A percentile compares a stretch with the other conserved stretches of the same genome.
Evolutionary conservation across 2,888 invertebrate genomes (phyloP).

Genomic region (Taphrorychus bicolor): DNA sequence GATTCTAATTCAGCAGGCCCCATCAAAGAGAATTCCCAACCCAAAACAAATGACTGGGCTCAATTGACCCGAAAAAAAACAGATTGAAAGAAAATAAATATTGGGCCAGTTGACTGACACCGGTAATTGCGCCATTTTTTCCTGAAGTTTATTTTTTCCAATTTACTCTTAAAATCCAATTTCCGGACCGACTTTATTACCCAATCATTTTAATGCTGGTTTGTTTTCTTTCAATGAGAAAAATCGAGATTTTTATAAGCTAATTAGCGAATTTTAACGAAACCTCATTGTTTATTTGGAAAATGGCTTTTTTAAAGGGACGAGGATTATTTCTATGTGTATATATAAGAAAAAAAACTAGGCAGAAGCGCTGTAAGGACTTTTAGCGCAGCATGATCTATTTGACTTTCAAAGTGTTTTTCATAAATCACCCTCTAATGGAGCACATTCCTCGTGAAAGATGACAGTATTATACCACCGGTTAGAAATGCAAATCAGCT

Average conservation of each 20-base stretch:
- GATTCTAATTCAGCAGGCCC: background rate
- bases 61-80: background rate
- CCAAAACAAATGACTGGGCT: background rate
- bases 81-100: slow-evolving; percentile 5
- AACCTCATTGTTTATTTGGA: too few species aligned
- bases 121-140: background rate
- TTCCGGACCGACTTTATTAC: slow-evolving; percentile 1
- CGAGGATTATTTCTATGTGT: too few species aligned
- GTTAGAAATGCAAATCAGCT: slow-evolving; percentile 17
- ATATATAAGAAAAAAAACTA: too few species aligned
- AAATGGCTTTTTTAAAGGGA: too few species aligned
- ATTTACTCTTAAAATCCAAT: background rate
- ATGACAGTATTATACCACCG: slow-evolving; percentile 8
- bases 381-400: background rate
- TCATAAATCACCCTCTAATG: background rate
- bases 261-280: too few species aligned
- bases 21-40: too few species aligned
- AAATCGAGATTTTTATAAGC: background rate
- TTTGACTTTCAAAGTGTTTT: background rate
- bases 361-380: too few species aligned
- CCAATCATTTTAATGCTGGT: background rate
- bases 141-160: slow-evolving; percentile 1
- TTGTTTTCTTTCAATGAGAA: background rate
- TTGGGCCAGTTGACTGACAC: slow-evolving; percentile 1
- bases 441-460: slow-evolving; percentile 6